These are phyloP conservation scores for Temnothorax ravouxi DNA, from an alignment of 2,888 invertebrate genomes.

Conservation along the genomic window DNA sequence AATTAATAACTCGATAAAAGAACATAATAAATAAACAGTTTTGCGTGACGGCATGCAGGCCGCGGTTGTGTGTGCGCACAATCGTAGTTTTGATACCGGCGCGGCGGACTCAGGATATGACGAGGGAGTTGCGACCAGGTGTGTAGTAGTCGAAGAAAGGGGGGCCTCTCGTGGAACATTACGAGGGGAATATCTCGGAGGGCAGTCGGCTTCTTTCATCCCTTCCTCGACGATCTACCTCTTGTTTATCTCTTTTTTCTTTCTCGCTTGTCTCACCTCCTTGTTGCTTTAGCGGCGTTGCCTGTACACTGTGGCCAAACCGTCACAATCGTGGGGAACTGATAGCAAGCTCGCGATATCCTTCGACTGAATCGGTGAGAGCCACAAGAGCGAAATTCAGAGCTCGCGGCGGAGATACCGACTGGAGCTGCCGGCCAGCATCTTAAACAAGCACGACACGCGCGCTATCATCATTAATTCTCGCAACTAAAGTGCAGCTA, in stretches of 20 bases:
- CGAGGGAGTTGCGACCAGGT: conserved; percentile 75
- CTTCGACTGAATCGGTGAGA: conserved; percentile 37
- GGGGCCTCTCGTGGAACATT: conserved; percentile 34
- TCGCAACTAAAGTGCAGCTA: conserved; percentile 34
- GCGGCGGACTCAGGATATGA: conserved; percentile 64
- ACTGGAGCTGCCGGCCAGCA: not conserved
- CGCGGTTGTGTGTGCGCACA: not conserved
- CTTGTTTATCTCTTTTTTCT: conserved; percentile 76
- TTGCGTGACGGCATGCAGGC: not conserved
- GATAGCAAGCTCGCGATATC: conserved; percentile 63
- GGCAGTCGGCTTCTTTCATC: conserved; percentile 78
- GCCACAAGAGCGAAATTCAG: conserved; percentile 10
- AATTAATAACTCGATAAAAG: not conserved
- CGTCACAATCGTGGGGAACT: conserved; percentile 56
- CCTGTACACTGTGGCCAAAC: conserved; percentile 42
- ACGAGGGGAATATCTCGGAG: conserved; percentile 70
- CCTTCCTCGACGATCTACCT: conserved; percentile 60
- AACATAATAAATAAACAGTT: conserved; percentile 7
- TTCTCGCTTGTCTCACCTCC: conserved; percentile 71
- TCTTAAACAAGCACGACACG: conserved; percentile 51
- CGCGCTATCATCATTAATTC: conserved; percentile 68
- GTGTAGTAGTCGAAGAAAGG: conserved; percentile 72
- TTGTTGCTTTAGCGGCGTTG: conserved; percentile 60
- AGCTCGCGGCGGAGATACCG: not conserved
- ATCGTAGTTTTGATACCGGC: conserved; percentile 72